phyloP scores from a whole-genome alignment of 2,113 vertebrate species.

The Monopterus albus region DNA sequence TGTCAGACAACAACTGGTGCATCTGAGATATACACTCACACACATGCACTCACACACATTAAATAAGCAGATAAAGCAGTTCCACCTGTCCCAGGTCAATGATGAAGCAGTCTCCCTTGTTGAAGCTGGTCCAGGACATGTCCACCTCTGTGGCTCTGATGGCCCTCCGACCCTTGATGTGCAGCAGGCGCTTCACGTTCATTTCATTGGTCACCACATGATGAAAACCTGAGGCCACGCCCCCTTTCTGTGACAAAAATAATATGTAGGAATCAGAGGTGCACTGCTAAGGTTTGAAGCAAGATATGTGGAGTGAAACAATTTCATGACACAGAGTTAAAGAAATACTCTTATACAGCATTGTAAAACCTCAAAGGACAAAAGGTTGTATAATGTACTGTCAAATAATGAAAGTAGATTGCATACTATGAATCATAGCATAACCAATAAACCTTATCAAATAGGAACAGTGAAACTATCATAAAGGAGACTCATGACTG shows the following conservation, averaged over 20 bases:
- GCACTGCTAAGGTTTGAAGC: not conserved
- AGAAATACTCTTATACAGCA: slow-evolving; percentile 1
- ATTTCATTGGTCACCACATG: slow-evolving; percentile 77
- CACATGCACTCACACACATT: too few relatives aligned
- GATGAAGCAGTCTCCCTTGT: slow-evolving; percentile 85
- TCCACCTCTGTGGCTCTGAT: slow-evolving; percentile 82
- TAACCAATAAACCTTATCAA: slow-evolving; percentile 1
- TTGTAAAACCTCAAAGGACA: not conserved
- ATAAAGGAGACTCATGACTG: slow-evolving; percentile 41
- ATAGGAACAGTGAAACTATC: not conserved
- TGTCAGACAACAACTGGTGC: too few relatives aligned
- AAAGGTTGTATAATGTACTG: slow-evolving; percentile 3
- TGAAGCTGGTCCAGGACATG: slow-evolving; percentile 80
- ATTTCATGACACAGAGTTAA: not conserved
- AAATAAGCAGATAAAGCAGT: too few relatives aligned
- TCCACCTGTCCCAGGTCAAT: slow-evolving; percentile 78
- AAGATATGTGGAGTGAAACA: not conserved
- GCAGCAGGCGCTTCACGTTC: slow-evolving; percentile 77
- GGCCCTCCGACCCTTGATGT: slow-evolving; percentile 81
- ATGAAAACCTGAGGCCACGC: slow-evolving; percentile 83
- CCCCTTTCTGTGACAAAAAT: slow-evolving; percentile 77
- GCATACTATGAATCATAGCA: not conserved
- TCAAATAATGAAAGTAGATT: not conserved
- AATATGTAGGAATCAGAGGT: too few relatives aligned
- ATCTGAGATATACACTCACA: too few relatives aligned